Conservation (phyloP, 35 echinoderm and acorn worm genomes). For the Apostichopus californicus region DNA sequence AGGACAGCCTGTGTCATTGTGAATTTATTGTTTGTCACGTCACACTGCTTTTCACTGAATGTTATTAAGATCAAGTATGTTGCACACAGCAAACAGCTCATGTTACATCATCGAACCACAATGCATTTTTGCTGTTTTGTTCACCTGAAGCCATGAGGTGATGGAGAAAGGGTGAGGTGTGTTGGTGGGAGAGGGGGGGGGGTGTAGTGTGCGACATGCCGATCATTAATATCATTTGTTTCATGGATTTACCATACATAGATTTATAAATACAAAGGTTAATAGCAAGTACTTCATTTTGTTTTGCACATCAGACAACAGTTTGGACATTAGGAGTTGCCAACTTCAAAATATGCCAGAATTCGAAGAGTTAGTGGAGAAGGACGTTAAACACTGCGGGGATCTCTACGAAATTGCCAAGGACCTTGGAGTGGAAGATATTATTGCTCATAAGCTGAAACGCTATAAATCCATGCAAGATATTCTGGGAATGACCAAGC, state of each 20-base stretch:
- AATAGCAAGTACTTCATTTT: background rate
- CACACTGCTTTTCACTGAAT: no score
- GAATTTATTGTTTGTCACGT: no score
- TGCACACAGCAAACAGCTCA: no score
- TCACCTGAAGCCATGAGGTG: no score
- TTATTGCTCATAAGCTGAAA: background rate
- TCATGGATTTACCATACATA: background rate
- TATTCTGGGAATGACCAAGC: background rate
- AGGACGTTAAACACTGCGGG: background rate
- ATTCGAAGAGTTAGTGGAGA: background rate
- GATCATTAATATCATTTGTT: background rate
- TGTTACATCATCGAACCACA: no score
- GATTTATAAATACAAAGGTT: background rate
- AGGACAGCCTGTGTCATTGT: no score
- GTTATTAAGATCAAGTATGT: no score
- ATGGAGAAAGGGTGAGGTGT: no score
- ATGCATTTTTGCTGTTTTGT: no score
- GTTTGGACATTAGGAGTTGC: background rate
- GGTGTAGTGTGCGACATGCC: no score
- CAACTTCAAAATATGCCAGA: background rate
- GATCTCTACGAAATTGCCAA: background rate
- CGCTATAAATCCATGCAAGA: background rate
- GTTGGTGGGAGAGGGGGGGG: no score
- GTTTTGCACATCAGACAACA: background rate
- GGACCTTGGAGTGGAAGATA: background rate